Percentiles rank a stretch among this genome's conserved stretches.
Conservation (phyloP, 2,888 invertebrate species). For the Troides helena region DNA sequence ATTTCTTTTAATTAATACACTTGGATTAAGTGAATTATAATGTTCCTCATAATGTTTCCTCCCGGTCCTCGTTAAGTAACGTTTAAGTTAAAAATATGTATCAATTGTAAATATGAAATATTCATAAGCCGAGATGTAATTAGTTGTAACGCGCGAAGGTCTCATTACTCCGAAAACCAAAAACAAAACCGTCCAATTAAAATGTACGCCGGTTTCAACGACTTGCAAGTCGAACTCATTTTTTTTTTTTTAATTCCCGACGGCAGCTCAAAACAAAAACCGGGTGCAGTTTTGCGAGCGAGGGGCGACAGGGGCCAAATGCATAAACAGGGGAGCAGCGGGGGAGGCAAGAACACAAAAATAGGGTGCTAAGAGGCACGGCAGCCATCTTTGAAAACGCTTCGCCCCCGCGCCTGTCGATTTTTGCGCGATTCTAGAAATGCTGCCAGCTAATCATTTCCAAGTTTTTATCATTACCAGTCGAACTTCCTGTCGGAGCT, state of each 20-base stretch:
- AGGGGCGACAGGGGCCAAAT: conserved; percentile 49
- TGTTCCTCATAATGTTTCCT: too few relatives aligned
- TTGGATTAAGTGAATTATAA: too few relatives aligned
- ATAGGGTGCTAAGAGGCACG: conserved; percentile 68
- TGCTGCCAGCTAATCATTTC: conserved; percentile 36
- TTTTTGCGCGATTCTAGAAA: conserved; percentile 52
- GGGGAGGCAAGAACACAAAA: conserved; percentile 70
- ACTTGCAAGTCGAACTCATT: conserved; percentile 39
- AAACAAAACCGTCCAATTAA: conserved; percentile 42
- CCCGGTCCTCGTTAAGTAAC: too few relatives aligned
- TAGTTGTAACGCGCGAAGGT: conserved; percentile 22
- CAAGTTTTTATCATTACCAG: conserved; percentile 4
- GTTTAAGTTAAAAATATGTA: too few relatives aligned
- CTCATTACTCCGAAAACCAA: conserved; percentile 24
- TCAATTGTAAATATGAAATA: neutral
- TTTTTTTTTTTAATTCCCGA: conserved; percentile 38
- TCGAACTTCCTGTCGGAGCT: too few relatives aligned
- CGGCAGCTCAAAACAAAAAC: conserved; percentile 38
- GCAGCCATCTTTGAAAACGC: conserved; percentile 62
- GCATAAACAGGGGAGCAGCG: conserved; percentile 46
- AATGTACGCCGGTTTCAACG: conserved; percentile 38
- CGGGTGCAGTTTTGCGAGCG: conserved; percentile 54
- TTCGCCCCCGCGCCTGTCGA: conserved; percentile 52
- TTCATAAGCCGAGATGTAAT: conserved; percentile 12
- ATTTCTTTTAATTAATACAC: too few relatives aligned